These are phyloP conservation scores for Theonella swinhoei DNA, from an alignment of 37 sponge, comb jelly and placozoan genomes.

Conservation along the genomic window DNA sequence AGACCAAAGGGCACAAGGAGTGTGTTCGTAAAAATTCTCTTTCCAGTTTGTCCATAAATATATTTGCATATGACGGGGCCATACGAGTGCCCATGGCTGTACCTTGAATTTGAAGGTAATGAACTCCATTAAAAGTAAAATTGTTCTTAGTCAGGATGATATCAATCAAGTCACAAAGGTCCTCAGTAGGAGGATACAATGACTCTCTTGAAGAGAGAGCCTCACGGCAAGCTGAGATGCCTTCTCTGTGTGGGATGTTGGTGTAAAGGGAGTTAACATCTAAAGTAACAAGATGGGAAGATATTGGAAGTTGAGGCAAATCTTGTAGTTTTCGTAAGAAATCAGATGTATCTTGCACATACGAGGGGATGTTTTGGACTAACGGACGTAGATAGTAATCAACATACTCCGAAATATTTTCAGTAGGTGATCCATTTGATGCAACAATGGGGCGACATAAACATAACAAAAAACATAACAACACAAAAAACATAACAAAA, in stretches of 20 bases:
- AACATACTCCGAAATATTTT: not conserved
- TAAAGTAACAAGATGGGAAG: constrained; percentile 9
- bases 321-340: constrained; percentile 8
- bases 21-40: too few species aligned
- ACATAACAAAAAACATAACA: too few species aligned
- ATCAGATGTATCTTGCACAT: not conserved
- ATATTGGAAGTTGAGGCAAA: not conserved
- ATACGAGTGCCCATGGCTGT: too few species aligned
- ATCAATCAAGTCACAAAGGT: not conserved
- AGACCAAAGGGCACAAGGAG: too few species aligned
- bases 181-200: not conserved
- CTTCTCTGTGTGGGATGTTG: constrained; percentile 29
- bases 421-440: not conserved
- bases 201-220: not conserved
- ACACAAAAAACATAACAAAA: too few species aligned
- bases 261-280: constrained; percentile 35
- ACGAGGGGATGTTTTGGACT: not conserved
- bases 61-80: constrained; percentile 37
- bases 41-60: too few species aligned
- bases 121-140: too few species aligned
- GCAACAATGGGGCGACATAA: constrained; percentile 1
- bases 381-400: not conserved
- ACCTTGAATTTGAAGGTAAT: too few species aligned
- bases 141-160: constrained; percentile 21
- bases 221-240: not conserved